Evolutionary conservation across 2,888 invertebrate species (phyloP).

Genomic region (Plebejus melissa): DNA sequence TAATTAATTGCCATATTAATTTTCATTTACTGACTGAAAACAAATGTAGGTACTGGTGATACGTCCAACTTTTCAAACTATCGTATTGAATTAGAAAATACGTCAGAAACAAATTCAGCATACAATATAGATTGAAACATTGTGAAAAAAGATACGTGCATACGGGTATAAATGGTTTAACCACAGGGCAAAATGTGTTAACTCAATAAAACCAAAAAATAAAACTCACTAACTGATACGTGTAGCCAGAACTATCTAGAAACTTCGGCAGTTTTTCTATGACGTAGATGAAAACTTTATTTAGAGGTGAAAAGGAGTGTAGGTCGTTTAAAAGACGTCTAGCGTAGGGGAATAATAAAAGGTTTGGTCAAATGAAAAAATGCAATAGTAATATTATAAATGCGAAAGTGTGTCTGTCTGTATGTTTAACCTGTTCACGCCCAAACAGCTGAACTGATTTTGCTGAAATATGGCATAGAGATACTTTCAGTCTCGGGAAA

Average conservation of each 20-base stretch:
- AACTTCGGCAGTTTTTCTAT: background rate
- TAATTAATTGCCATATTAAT: too few relatives aligned
- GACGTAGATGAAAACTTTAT: background rate
- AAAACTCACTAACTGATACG: background rate
- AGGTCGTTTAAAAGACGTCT: background rate
- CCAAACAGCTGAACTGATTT: too few relatives aligned
- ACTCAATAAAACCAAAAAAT: slow-evolving; percentile 10
- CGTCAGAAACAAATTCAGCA: background rate
- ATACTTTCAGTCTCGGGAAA: too few relatives aligned
- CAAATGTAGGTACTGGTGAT: background rate
- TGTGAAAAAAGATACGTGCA: background rate
- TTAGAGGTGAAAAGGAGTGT: background rate
- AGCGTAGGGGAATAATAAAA: background rate
- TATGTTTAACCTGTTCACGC: too few relatives aligned
- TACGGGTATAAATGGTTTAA: background rate
- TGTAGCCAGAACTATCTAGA: background rate
- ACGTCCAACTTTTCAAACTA: background rate
- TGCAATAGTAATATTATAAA: too few relatives aligned
- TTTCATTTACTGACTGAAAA: background rate
- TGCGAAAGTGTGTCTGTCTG: too few relatives aligned
- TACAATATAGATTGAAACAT: background rate
- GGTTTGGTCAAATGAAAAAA: too few relatives aligned
- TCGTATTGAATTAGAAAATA: too few relatives aligned
- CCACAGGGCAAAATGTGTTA: slow-evolving; percentile 2
- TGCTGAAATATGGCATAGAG: too few relatives aligned